Percentiles rank a stretch among this genome's conserved stretches.
Evolutionary conservation across 2,797 vertebrate species (phyloP).

Genomic region (Synaphobranchus kaupii): DNA sequence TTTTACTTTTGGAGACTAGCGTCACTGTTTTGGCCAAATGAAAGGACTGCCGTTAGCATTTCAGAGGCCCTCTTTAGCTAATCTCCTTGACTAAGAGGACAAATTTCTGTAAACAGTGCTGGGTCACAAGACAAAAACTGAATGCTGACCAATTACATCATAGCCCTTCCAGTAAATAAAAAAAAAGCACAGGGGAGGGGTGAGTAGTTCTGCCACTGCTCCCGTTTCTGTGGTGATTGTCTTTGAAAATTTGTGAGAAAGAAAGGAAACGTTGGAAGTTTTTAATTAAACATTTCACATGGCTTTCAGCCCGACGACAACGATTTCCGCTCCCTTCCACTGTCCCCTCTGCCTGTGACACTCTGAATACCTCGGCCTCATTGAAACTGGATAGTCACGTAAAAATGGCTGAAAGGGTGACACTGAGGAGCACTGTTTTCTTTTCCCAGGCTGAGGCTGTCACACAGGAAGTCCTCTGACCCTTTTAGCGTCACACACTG

Average conservation of each 20-base stretch:
- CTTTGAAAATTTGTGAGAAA: constrained; percentile 37
- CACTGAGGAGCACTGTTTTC: constrained; percentile 4
- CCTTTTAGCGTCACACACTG: background rate
- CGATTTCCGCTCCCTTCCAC: background rate
- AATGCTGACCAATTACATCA: constrained; percentile 40
- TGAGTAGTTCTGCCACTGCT: constrained; percentile 35
- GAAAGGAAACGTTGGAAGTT: constrained; percentile 25
- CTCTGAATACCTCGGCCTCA: background rate
- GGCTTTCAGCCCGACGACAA: constrained; percentile 10
- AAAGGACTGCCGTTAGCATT: constrained; percentile 27
- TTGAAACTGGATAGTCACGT: constrained; percentile 12
- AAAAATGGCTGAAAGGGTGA: constrained; percentile 14
- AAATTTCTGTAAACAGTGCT: constrained; percentile 35
- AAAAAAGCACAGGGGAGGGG: constrained; percentile 7
- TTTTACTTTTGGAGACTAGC: background rate
- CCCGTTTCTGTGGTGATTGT: constrained; percentile 46
- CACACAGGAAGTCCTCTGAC: constrained; percentile 9
- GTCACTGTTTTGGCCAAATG: constrained; percentile 34
- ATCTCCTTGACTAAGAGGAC: constrained; percentile 32
- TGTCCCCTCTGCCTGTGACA: background rate
- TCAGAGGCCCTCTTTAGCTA: constrained; percentile 21
- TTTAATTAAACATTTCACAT: constrained; percentile 37
- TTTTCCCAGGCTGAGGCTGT: background rate
- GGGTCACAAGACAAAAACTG: constrained; percentile 19
- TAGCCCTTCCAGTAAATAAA: constrained; percentile 23